Evolutionary conservation across 2,113 vertebrate genomes (phyloP).

Genomic region (Piaya cayana): DNA sequence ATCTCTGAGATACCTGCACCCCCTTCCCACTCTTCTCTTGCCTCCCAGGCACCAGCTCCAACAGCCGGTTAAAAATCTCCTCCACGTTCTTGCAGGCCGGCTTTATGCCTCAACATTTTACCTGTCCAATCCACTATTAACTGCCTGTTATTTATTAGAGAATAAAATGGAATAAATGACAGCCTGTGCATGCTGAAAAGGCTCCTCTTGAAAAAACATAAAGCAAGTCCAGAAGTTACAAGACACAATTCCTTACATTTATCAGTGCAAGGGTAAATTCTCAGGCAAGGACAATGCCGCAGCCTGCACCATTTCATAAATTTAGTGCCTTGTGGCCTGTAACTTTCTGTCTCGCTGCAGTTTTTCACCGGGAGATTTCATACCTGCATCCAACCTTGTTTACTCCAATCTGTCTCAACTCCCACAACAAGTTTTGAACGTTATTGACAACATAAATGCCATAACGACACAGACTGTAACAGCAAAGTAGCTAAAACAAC

Average conservation of each 20-base stretch:
- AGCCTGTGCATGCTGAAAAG: slow-evolving; percentile 36
- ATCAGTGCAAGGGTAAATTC: slow-evolving; percentile 57
- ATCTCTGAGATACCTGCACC: neutral
- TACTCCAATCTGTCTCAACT: neutral
- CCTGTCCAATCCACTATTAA: slow-evolving; percentile 21
- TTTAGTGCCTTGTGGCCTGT: neutral
- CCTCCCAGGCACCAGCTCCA: neutral
- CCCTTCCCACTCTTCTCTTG: neutral
- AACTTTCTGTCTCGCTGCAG: neutral
- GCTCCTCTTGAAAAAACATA: slow-evolving; percentile 7
- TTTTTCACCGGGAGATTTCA: slow-evolving; percentile 37
- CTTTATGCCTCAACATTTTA: slow-evolving; percentile 24
- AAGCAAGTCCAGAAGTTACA: slow-evolving; percentile 19
- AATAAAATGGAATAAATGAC: slow-evolving; percentile 52
- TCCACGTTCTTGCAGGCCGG: neutral
- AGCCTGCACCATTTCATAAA: slow-evolving; percentile 23
- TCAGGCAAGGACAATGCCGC: slow-evolving; percentile 48
- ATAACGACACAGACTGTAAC: neutral
- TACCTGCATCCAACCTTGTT: neutral
- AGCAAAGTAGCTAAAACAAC: neutral
- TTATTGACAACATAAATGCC: neutral
- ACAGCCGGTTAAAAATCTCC: neutral
- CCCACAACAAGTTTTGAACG: neutral
- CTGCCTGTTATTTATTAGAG: slow-evolving; percentile 48
- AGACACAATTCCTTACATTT: slow-evolving; percentile 19